Evolutionary conservation across 1,140 invertebrate species (phyloP).

Genomic region (Trigoniulus corallinus): DNA sequence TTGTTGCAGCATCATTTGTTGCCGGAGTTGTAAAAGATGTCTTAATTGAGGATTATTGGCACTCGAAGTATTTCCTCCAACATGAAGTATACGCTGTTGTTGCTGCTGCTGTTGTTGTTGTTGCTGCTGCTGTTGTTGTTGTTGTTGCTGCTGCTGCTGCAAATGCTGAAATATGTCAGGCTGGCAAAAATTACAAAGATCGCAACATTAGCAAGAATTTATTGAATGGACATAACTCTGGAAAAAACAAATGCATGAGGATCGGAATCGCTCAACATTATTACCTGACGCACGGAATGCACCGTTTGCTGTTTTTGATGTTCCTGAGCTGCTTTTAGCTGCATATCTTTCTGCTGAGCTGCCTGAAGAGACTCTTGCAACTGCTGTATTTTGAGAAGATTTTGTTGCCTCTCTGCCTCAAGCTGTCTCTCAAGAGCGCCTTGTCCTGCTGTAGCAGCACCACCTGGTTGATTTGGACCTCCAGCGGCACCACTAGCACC

Average conservation of each 20-base stretch:
- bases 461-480: constrained; percentile 3
- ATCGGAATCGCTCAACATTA: neutral
- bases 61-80: neutral
- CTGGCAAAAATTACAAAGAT: neutral
- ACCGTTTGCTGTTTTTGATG: constrained; percentile 4
- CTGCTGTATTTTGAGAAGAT: constrained; percentile 42
- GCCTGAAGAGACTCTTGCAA: constrained; percentile 53
- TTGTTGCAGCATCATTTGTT: constrained; percentile 7
- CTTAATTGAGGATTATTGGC: constrained; percentile 10
- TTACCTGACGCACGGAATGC: neutral
- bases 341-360: constrained; percentile 57
- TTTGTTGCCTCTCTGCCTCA: constrained; percentile 45
- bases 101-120: constrained; percentile 1
- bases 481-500: constrained; percentile 5
- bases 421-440: constrained; percentile 25
- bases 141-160: constrained; percentile 5
- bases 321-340: constrained; percentile 39
- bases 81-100: constrained; percentile 3
- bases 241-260: neutral
- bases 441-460: neutral
- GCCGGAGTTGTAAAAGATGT: constrained; percentile 4
- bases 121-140: constrained; percentile 11
- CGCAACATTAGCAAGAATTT: neutral
- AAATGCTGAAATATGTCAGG: neutral
- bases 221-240: neutral